Evolutionary conservation across 2,888 invertebrate species (phyloP), one percentile per base, ranked within the genome.

Genomic region (Drosophila maculinotata): DNA sequence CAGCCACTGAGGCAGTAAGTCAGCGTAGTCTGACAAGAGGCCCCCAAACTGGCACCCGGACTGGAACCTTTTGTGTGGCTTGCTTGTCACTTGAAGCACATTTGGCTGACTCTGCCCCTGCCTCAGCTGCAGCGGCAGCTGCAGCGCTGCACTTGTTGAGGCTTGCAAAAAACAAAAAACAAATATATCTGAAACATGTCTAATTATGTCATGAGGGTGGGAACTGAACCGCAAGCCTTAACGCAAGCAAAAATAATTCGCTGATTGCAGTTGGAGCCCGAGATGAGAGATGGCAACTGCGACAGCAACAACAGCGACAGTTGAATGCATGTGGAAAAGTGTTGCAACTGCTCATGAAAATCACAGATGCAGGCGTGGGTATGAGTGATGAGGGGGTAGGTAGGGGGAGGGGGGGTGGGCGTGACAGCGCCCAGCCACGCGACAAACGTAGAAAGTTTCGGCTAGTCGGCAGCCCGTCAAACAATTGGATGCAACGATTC

Each of bases 131-230:
- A 20, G 20, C n/a, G n/a, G n/a, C 58, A 30, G 31, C 49, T 33
- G 58, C 63, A 48, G 20, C 41, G 30, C 36, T 53, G 58, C 45
- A 53, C 42, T 39, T 15, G 58, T 42, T 36, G 54, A 47, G 51
- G 58, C 42, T 30, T 15, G 28, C 30, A 45, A 23, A 23, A 35
- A 14, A 15, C 17, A 20, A 23, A 14, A 8, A 45, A 53, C 52
- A 65, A 77, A 82, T 38, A 28, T 15, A 39, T 17, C 20, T 57
- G 54, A 70, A 79, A 80, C 79, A 78, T 89, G 67, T 56, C 77
- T 90, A 91, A 90, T 90, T 90, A 90, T 90, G 90, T 90, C 91
- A 90, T 90, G 91, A 91, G 90, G 90, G 90, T 90, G 90, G 91
- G 90, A 90, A 88, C 58, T 58, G 26, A 49, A 35, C 28, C 51